Conservation (phyloP, 1,140 invertebrate genomes). For the Macrobrachium nipponense region DNA sequence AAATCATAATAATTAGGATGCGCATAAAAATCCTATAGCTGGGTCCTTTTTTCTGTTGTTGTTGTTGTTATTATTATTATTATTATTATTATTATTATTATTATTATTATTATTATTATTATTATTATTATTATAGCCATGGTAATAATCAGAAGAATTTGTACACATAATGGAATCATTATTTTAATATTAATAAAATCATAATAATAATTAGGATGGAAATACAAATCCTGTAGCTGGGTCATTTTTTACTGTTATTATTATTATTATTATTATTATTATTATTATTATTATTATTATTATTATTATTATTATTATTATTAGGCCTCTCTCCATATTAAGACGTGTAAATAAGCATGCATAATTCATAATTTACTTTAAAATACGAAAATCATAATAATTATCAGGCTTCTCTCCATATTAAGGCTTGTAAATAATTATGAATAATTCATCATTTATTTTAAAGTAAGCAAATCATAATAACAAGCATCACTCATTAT, state of each 20-base stretch:
- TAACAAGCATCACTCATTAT: too few species aligned
- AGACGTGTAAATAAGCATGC: too few species aligned
- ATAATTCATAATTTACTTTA: not conserved
- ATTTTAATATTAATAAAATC: too few species aligned
- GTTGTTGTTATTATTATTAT: not conserved
- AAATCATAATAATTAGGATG: too few species aligned
- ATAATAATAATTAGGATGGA: too few species aligned
- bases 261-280: constrained; percentile 10
- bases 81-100: constrained; percentile 10
- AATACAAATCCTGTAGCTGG: too few species aligned
- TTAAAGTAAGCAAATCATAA: not conserved
- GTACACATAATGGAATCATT: too few species aligned
- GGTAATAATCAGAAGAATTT: not conserved
- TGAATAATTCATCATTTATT: too few species aligned
- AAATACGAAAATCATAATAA: too few species aligned
- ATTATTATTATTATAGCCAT: not conserved
- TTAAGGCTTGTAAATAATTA: not conserved
- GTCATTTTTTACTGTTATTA: not conserved
- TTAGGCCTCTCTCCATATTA: not conserved
- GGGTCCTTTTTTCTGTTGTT: not conserved
- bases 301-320: not conserved
- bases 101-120: constrained; percentile 10
- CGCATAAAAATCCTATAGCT: too few species aligned
- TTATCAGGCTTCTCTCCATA: not conserved
- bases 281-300: constrained; percentile 11